Base-by-base conservation (phyloP, 2,888 invertebrate species). In the Lutraria lutraria region DNA sequence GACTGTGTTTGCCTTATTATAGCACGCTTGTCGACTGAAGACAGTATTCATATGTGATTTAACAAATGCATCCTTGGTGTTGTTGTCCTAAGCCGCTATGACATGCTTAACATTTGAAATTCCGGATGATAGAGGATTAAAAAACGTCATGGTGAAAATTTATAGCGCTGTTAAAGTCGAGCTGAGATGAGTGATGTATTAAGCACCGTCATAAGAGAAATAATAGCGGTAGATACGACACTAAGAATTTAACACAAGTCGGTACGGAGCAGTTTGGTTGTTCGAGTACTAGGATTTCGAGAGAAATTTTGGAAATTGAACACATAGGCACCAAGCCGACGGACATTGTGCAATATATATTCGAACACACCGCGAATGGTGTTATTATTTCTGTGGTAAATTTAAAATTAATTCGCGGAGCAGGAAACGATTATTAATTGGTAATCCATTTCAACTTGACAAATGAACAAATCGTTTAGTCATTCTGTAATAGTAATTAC, bases 81-180 rank as follows among this genome's bases (percentile, higher is more conserved):
- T 53, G 72, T 56, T 76, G 21, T 19, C n/a, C 12, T 72, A 25
- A 72, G 76, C 12, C 84, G 31, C 76, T 29, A 76, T 84, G 84
- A 80, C 85, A 85, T 85, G 80, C n/a, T 80, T 80, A 85, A 56
- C 79, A 60, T 80, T 85, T 85, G 80, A 85, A 60, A 85, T 80
- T 85, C 85, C 85, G 85, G 80, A 80, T 29, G 80, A 34, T 34
- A 10, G n/a, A 25, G 63, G 53, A 84, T 83, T 83, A 19, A 63
- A 76, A 82, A 83, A 83, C 84, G 84, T 83, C 83, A 83, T 21
- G 76, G 29, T 34, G 19, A 34, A 34, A 31, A 76, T 76, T 76
- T 76, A 76, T 76, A 19, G 34, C 25, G 29, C 31, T 76, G 76
- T 76, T 76, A 76, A 34, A 76, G 76, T 31, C 34, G 76, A 31